These are phyloP conservation scores for Cephalotes varians DNA, from an alignment of 2,888 invertebrate species.

Conservation along the genomic window DNA sequence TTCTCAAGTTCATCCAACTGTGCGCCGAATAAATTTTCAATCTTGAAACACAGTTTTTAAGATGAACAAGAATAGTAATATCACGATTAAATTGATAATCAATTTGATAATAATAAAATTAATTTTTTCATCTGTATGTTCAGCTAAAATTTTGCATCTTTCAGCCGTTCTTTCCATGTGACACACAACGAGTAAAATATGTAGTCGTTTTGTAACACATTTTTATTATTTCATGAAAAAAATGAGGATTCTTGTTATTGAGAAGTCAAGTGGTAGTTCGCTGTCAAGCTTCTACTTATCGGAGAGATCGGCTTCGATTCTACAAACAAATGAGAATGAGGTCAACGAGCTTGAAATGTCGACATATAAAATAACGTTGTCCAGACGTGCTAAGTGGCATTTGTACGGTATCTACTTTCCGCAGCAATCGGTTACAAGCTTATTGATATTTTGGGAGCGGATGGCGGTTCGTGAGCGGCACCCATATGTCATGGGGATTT, in stretches of 20 bases:
- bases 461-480: conserved; percentile 6
- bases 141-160: too few relatives aligned
- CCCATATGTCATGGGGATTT: conserved; percentile 57
- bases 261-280: neutral
- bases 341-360: neutral
- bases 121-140: too few relatives aligned
- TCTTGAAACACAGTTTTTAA: too few relatives aligned
- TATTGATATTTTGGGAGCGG: conserved; percentile 29
- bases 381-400: conserved; percentile 8
- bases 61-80: too few relatives aligned
- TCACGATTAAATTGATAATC: too few relatives aligned
- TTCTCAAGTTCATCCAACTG: too few relatives aligned
- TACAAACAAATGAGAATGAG: neutral
- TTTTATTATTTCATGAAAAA: neutral
- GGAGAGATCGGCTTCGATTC: neutral
- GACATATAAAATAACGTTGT: conserved; percentile 9
- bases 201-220: neutral
- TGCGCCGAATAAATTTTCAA: too few relatives aligned
- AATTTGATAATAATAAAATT: too few relatives aligned
- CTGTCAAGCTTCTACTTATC: neutral
- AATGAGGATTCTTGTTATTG: neutral
- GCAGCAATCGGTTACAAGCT: neutral
- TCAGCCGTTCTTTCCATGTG: too few relatives aligned
- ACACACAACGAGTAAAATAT: neutral
- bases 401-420: conserved; percentile 12